Evolutionary conservation across 1,140 invertebrate genomes (phyloP), one percentile per base, ranked within the genome.

Genomic region (Spodoptera frugiperda): DNA sequence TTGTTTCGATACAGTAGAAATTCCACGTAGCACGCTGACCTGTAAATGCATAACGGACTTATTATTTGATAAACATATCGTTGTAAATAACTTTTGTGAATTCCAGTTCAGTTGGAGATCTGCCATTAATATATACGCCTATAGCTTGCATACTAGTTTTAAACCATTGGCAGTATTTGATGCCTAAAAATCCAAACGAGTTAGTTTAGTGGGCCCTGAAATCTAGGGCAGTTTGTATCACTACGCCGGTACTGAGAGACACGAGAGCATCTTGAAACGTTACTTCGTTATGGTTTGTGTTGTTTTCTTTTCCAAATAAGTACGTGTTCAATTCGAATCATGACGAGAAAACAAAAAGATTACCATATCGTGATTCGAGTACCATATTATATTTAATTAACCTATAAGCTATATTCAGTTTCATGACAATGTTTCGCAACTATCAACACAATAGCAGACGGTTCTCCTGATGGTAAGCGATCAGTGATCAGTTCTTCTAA

Each of bases 31-130:
- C 55, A 57, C 39, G 46, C 19, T n/a, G 17, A 57, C 70, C 30
- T 53, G 19, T 57, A 30, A 25, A 70, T 6, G 53, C 70, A 72
- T 72, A 46, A 46, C 70, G 53, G 53, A 25, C 39, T 72, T 39
- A 72, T 72, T 72, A 72, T 72, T 74, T 51, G 14, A 74, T 72
- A 72, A 72, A 72, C 53, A 71, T 51, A 54, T n/a, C 25, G 46
- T 17, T 72, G 39, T 48, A 55, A 72, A 72, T 72, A 72, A 19
- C 53, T 72, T 30, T 19, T 46, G 12, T 21, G 33, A 21, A 72
- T 74, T 49, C 71, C 55, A 74, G 39, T 61, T 11, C 71, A 59
- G 44, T 61, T 74, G 57, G 71, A 59, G 19, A 48, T 49, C 25
- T 74, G 54, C 71, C 71, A 74, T 59, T n/a, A 9, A 19, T 12